These are phyloP conservation scores for Pachliopta kotzebuea DNA, from an alignment of 2,888 invertebrate genomes.

Conservation along the genomic window DNA sequence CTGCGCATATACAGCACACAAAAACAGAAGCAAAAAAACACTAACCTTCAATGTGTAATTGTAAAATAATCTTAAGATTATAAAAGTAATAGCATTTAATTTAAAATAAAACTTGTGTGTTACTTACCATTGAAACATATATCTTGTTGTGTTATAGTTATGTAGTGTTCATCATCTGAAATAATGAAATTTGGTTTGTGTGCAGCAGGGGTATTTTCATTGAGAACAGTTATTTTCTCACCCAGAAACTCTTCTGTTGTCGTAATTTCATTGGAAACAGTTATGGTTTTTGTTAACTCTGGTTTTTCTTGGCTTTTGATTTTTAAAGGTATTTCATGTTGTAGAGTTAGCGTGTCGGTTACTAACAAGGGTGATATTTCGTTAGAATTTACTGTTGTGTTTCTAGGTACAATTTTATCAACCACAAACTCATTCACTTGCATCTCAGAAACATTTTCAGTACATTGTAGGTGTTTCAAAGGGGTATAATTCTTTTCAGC, in stretches of 20 bases:
- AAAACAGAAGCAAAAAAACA: too few species aligned
- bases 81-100: neutral
- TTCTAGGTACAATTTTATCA: conserved; percentile 45
- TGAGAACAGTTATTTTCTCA: conserved; percentile 54
- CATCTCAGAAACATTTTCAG: conserved; percentile 57
- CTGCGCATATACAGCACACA: too few species aligned
- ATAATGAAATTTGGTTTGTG: conserved; percentile 51
- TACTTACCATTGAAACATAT: conserved; percentile 55
- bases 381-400: conserved; percentile 51
- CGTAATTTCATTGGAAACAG: conserved; percentile 54
- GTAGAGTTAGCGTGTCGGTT: conserved; percentile 58
- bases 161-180: conserved; percentile 40
- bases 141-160: conserved; percentile 61
- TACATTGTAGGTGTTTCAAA: conserved; percentile 61
- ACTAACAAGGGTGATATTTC: conserved; percentile 57
- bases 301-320: conserved; percentile 50
- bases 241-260: conserved; percentile 56
- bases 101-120: conserved; percentile 12
- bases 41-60: too few species aligned
- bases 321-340: conserved; percentile 61
- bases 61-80: neutral
- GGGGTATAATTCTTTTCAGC: conserved; percentile 55
- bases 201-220: conserved; percentile 39
- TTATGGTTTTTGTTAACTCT: conserved; percentile 51
- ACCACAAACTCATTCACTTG: conserved; percentile 49